Evolutionary conservation across 2,113 vertebrate species (phyloP).

Genomic region (Upupa epops): DNA sequence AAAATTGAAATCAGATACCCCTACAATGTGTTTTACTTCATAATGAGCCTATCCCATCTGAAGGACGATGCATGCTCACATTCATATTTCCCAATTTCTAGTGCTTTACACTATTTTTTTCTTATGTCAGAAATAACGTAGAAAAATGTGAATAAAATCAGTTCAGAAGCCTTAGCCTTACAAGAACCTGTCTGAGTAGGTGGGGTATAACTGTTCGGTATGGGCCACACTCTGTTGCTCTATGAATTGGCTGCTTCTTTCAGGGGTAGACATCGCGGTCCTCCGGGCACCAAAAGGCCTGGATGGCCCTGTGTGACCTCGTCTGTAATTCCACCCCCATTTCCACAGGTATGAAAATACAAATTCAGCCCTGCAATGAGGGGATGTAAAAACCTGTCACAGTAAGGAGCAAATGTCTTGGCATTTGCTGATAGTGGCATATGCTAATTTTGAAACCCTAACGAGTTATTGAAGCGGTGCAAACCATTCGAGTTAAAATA

Average conservation of each 20-base stretch:
- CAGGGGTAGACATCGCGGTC: not conserved
- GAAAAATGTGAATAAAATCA: not conserved
- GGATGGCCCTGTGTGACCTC: not conserved
- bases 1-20: slow-evolving; percentile 32
- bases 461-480: not conserved
- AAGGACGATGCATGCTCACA: not conserved
- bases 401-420: not conserved
- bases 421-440: not conserved
- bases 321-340: accelerated
- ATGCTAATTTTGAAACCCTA: not conserved
- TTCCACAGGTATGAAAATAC: not conserved
- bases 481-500: not conserved
- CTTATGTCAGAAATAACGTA: not conserved
- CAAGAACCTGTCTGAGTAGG: not conserved
- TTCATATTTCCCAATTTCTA: not conserved
- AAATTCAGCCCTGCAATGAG: not conserved
- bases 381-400: not conserved
- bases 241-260: not conserved
- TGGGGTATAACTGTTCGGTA: not conserved
- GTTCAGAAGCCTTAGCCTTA: not conserved
- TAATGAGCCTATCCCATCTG: not conserved
- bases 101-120: not conserved
- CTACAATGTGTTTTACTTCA: slow-evolving; percentile 10
- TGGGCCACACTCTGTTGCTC: not conserved
- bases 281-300: not conserved